Conservation (phyloP, 2,113 vertebrate species). For the Amphiprion percula region DNA sequence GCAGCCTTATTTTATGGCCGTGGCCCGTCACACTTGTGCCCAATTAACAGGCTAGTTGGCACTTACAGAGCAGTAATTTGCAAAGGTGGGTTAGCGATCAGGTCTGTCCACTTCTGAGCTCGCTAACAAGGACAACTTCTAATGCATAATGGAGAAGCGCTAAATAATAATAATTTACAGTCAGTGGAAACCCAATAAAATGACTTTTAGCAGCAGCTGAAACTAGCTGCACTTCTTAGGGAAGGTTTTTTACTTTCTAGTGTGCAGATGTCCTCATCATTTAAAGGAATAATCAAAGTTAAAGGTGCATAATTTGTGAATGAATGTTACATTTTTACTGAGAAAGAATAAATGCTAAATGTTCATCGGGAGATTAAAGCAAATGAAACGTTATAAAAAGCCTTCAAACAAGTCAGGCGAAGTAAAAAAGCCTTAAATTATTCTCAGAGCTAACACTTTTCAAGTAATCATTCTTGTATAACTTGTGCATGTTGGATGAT, state of each 20-base stretch:
- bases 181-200: slow-evolving; percentile 7
- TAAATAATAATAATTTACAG: slow-evolving; percentile 22
- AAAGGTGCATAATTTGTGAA: background rate
- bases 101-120: slow-evolving; percentile 12
- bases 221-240: background rate
- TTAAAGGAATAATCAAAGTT: background rate
- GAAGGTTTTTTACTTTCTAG: background rate
- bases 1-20: slow-evolving; percentile 54
- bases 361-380: slow-evolving; percentile 30
- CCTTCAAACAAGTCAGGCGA: slow-evolving; percentile 39
- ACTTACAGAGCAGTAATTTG: slow-evolving; percentile 53
- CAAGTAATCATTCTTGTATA: slow-evolving; percentile 51
- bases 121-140: slow-evolving; percentile 55
- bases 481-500: slow-evolving; percentile 54
- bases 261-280: background rate
- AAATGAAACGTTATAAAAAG: slow-evolving; percentile 20
- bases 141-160: slow-evolving; percentile 26
- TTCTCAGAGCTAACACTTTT: slow-evolving; percentile 55
- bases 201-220: background rate
- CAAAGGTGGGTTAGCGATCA: slow-evolving; percentile 36
- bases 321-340: background rate
- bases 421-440: slow-evolving; percentile 62
- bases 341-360: slow-evolving; percentile 6
- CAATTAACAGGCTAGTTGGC: slow-evolving; percentile 67
- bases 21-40: slow-evolving; percentile 40